phyloP scores from a whole-genome alignment of 1,140 invertebrate genomes.

The Drosophila punjabiensis region DNA sequence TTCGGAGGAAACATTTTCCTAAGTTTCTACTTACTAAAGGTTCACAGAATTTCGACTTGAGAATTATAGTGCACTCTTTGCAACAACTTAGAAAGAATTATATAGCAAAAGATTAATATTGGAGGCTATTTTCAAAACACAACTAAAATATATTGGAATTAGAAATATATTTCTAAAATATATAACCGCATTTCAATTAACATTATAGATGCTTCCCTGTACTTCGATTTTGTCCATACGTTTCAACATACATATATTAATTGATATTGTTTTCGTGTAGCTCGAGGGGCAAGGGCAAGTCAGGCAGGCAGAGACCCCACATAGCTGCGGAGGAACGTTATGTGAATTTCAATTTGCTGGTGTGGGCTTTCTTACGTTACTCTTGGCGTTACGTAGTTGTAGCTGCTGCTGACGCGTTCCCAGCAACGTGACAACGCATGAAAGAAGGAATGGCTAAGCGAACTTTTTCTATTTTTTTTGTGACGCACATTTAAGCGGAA shows the following conservation, averaged over 20 bases:
- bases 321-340: conserved; percentile 53
- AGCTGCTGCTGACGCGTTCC: conserved; percentile 41
- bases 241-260: conserved; percentile 71
- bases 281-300: neutral
- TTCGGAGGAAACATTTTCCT: too few relatives aligned
- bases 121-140: neutral
- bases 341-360: conserved; percentile 71
- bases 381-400: conserved; percentile 47
- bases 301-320: conserved; percentile 17
- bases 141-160: neutral
- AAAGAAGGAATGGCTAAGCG: conserved; percentile 15
- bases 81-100: neutral
- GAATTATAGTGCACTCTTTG: neutral
- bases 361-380: conserved; percentile 70
- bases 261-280: conserved; percentile 76
- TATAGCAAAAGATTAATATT: neutral
- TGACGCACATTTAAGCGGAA: conserved; percentile 44
- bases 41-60: neutral
- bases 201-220: neutral
- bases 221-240: conserved; percentile 35
- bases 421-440: conserved; percentile 40
- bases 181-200: neutral
- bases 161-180: neutral
- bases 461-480: conserved; percentile 36
- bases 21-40: too few relatives aligned